phyloP scores from a whole-genome alignment of 2,797 vertebrate genomes.

The Yasuhikotakia modesta region DNA sequence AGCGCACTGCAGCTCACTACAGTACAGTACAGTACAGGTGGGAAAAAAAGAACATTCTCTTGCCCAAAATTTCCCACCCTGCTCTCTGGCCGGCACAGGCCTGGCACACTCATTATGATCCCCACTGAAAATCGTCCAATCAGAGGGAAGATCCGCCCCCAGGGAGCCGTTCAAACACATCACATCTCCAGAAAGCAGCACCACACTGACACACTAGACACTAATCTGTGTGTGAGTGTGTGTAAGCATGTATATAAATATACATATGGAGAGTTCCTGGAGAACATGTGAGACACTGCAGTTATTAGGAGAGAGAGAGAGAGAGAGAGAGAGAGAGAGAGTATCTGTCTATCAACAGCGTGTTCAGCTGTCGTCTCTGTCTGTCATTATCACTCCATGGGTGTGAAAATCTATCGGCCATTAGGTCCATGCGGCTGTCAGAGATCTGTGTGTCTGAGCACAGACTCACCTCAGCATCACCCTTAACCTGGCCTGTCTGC shows the following conservation, averaged over 20 bases:
- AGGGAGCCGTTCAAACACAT: conserved; percentile 59
- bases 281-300: no score
- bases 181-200: conserved; percentile 56
- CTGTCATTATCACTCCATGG: conserved; percentile 53
- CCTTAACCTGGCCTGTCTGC: conserved; percentile 31
- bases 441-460: conserved; percentile 33
- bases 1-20: no score
- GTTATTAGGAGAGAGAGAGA: no score
- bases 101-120: conserved; percentile 40
- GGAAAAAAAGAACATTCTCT: conserved; percentile 28
- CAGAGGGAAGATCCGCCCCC: conserved; percentile 50
- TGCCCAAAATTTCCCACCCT: conserved; percentile 37
- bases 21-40: conserved; percentile 47
- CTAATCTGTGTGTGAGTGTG: conserved; percentile 3
- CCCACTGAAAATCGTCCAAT: conserved; percentile 57
- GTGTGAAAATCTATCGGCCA: conserved; percentile 58
- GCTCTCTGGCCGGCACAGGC: conserved; percentile 41
- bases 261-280: not conserved
- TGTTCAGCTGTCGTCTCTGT: conserved; percentile 39
- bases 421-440: conserved; percentile 47
- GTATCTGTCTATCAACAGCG: no score
- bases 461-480: conserved; percentile 20
- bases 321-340: no score
- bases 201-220: not conserved
- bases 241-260: conserved; percentile 22